phyloP scores from a whole-genome alignment of 2,797 vertebrate genomes.

The Apodemus agrarius region DNA sequence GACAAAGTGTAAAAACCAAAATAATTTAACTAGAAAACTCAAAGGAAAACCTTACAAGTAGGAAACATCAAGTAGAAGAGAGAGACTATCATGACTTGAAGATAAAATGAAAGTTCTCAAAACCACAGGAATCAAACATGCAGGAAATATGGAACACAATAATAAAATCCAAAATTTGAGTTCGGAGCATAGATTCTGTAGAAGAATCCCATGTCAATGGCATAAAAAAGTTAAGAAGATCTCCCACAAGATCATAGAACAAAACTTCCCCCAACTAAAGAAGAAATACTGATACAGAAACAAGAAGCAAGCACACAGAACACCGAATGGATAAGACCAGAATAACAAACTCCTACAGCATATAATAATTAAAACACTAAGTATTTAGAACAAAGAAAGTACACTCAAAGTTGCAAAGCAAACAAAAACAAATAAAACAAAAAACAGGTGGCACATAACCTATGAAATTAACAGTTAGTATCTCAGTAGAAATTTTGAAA shows the following conservation, averaged over 20 bases:
- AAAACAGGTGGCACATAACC: not conserved
- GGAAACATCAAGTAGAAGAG: not conserved
- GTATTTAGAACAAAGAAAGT: not conserved
- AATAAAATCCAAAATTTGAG: not conserved
- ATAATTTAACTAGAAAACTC: not conserved
- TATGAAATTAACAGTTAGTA: not conserved
- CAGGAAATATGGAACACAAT: not conserved
- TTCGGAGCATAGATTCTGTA: not conserved
- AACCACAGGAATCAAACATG: not conserved
- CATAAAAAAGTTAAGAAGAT: not conserved
- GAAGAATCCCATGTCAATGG: not conserved
- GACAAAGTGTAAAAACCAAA: not conserved
- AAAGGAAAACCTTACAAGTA: not conserved
- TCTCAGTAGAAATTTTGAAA: not conserved
- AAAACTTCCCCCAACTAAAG: not conserved
- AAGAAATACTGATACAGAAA: not conserved
- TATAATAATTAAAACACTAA: too few species aligned
- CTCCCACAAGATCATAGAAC: not conserved
- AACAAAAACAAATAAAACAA: not conserved
- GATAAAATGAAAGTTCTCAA: not conserved
- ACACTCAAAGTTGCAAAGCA: not conserved
- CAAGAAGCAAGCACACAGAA: not conserved
- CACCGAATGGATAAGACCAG: not conserved
- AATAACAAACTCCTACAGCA: not conserved
- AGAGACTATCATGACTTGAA: not conserved